Percentiles rank a stretch among this genome's conserved stretches.
These are phyloP conservation scores for Cryptoblepharus egeriae DNA, from an alignment of 2,797 vertebrate genomes.

Conservation along the genomic window DNA sequence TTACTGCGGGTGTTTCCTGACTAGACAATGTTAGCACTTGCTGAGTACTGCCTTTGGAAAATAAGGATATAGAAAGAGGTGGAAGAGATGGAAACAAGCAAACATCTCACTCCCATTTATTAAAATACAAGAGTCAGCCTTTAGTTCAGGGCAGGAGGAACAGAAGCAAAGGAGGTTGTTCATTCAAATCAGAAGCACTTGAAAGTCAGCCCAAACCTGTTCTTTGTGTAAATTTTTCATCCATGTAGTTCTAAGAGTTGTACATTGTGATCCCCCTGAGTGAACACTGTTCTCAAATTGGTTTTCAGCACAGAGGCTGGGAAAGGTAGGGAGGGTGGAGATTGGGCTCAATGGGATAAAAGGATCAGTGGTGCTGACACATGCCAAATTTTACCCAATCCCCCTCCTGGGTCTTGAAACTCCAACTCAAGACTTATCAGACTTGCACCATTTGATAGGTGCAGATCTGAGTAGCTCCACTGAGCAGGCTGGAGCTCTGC, in stretches of 20 bases:
- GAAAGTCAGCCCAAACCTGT: conserved; percentile 27
- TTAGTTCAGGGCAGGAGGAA: conserved; percentile 51
- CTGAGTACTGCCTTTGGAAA: fast-evolving
- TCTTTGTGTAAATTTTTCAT: conserved; percentile 22
- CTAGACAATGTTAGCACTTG: not conserved
- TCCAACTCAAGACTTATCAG: no score
- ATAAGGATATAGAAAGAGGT: not conserved
- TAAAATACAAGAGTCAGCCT: conserved; percentile 38
- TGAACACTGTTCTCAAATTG: no score
- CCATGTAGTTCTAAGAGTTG: not conserved
- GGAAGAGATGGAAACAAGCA: conserved; percentile 12
- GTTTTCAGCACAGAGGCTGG: no score
- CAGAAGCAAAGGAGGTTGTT: conserved; percentile 58
- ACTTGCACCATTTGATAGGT: no score
- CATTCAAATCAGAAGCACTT: conserved; percentile 51
- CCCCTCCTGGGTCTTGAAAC: no score
- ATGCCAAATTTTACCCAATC: no score
- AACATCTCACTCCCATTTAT: conserved; percentile 42
- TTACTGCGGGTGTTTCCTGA: not conserved
- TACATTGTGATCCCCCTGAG: not conserved
- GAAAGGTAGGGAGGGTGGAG: no score
- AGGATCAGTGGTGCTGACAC: no score
- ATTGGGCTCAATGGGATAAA: no score
- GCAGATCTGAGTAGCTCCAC: no score
- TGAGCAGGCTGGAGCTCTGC: no score